A percentile compares a stretch with the other conserved stretches of the same genome.
Evolutionary conservation across 2,113 vertebrate species (phyloP).

Genomic region (Forbesichthys agassizii): DNA sequence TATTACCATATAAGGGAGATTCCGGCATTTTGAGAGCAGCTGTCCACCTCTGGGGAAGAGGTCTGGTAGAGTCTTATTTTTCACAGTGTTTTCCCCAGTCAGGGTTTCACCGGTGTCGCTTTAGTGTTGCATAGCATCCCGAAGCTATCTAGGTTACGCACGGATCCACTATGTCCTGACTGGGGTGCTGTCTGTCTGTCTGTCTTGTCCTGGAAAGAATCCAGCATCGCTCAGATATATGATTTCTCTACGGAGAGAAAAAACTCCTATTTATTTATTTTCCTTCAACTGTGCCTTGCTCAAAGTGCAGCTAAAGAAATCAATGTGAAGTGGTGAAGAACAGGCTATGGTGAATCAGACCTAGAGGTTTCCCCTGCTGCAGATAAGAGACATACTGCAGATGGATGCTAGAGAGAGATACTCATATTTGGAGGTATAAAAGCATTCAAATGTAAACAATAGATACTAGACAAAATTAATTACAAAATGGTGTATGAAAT

Average conservation of each 20-base stretch:
- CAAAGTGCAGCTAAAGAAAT: slow-evolving; percentile 26
- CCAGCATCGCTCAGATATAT: neutral
- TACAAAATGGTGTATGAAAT: too few relatives aligned
- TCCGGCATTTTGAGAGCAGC: neutral
- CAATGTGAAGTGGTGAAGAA: neutral
- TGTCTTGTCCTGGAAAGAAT: slow-evolving; percentile 14
- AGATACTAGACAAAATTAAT: neutral
- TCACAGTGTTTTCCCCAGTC: too few relatives aligned
- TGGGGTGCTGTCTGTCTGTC: neutral
- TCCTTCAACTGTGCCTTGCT: slow-evolving; percentile 36
- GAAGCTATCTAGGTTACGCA: too few relatives aligned
- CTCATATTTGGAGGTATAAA: too few relatives aligned
- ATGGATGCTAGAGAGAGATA: neutral
- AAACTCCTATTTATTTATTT: too few relatives aligned
- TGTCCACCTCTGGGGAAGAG: neutral
- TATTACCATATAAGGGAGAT: neutral
- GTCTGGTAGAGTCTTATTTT: neutral
- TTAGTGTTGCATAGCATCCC: too few relatives aligned
- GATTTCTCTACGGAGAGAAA: slow-evolving; percentile 1
- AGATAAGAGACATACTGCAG: neutral
- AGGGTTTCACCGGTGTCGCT: too few relatives aligned
- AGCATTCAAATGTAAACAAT: neutral
- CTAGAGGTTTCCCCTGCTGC: neutral
- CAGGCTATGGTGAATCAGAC: too few relatives aligned
- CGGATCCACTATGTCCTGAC: too few relatives aligned